A percentile compares a stretch with the other conserved stretches of the same genome.
Evolutionary conservation across 2,113 vertebrate genomes (phyloP).

Genomic region (Scolopax mira): DNA sequence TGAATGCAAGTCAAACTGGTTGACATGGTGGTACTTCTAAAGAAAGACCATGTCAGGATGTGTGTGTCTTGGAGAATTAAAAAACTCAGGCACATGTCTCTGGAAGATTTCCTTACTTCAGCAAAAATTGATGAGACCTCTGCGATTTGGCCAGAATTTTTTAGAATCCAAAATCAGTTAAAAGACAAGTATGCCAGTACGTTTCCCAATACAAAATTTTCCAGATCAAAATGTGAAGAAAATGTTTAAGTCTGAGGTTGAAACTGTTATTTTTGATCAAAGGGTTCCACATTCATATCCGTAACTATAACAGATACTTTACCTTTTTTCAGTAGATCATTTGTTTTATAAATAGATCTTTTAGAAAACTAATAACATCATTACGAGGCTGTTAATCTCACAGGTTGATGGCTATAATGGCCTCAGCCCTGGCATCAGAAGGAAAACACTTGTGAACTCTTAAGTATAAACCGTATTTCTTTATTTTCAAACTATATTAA

Average conservation of each 20-base stretch:
- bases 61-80: not conserved
- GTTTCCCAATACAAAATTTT: not conserved
- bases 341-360: not conserved
- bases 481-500: not conserved
- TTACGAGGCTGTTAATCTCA: not conserved
- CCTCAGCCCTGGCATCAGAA: not conserved
- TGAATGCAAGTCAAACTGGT: not conserved
- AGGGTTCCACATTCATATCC: not conserved
- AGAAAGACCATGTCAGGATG: not conserved
- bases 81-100: not conserved
- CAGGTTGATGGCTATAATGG: not conserved
- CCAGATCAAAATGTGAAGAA: not conserved
- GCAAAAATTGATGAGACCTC: not conserved
- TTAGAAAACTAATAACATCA: not conserved
- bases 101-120: not conserved
- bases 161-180: not conserved
- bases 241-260: not conserved
- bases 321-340: not conserved
- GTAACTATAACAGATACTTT: not conserved
- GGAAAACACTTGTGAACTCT: not conserved
- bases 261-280: not conserved
- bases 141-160: not conserved
- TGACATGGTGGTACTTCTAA: accelerated
- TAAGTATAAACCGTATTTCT: not conserved
- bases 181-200: not conserved